phyloP scores from a whole-genome alignment of 2,888 invertebrate species.

The Pachymerium ferrugineum region DNA sequence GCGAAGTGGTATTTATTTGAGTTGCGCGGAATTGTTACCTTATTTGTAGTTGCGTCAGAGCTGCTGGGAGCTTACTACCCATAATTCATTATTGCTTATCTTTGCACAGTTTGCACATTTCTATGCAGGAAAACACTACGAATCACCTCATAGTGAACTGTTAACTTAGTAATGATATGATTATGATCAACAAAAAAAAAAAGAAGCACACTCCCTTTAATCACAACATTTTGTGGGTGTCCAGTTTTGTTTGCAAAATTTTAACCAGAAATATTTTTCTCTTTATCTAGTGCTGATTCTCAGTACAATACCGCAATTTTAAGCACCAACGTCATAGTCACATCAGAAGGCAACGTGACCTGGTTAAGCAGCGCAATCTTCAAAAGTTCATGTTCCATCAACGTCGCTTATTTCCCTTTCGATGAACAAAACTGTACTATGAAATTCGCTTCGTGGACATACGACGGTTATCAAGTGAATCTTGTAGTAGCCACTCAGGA shows the following conservation, averaged over 20 bases:
- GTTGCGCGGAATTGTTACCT: too few species aligned
- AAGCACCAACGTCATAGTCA: constrained; percentile 55
- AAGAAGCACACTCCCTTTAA: too few species aligned
- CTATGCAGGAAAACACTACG: too few species aligned
- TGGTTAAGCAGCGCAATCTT: constrained; percentile 56
- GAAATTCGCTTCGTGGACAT: constrained; percentile 55
- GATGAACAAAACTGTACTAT: constrained; percentile 54
- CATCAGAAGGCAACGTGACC: constrained; percentile 53
- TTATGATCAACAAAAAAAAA: too few species aligned
- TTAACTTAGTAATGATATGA: too few species aligned
- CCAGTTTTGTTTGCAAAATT: neutral
- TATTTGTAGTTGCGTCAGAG: too few species aligned
- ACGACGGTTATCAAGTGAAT: constrained; percentile 50
- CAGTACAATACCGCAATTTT: constrained; percentile 49
- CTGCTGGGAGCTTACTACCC: too few species aligned
- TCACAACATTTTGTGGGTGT: too few species aligned
- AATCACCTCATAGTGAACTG: too few species aligned
- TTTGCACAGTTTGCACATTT: too few species aligned
- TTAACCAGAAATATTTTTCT: neutral
- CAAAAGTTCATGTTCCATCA: constrained; percentile 53
- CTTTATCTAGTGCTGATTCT: constrained; percentile 47
- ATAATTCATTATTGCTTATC: too few species aligned
- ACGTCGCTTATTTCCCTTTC: constrained; percentile 55
- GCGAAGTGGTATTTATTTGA: too few species aligned
- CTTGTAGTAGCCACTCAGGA: constrained; percentile 47